phyloP scores from a whole-genome alignment of 2,888 invertebrate species.

The Notodonta dromedarius region DNA sequence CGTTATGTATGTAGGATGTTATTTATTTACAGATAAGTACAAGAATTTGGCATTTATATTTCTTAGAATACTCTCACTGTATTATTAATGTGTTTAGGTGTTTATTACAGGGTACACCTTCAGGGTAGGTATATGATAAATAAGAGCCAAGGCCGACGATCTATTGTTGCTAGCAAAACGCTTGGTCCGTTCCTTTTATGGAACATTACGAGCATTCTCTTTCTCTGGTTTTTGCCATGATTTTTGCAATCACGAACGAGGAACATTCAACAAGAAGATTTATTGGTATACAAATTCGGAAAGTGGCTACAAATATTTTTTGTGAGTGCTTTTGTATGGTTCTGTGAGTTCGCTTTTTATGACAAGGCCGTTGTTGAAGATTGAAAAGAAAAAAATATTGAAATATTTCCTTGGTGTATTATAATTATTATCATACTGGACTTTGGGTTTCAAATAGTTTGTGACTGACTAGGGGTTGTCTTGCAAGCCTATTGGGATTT shows the following conservation, averaged over 20 bases:
- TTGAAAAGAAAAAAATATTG: not conserved
- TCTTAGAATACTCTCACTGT: not conserved
- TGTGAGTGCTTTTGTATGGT: constrained; percentile 17
- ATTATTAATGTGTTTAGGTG: constrained; percentile 14
- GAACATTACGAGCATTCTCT: constrained; percentile 48
- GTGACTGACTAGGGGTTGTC: no score
- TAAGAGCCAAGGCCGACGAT: not conserved
- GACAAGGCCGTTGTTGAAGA: not conserved
- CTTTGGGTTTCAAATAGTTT: no score
- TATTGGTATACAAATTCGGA: constrained; percentile 43
- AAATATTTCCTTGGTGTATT: no score
- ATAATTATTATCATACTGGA: no score
- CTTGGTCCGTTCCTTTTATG: constrained; percentile 10
- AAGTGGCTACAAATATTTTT: constrained; percentile 34
- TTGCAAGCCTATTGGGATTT: no score
- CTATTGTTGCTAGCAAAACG: not conserved
- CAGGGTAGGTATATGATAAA: not conserved
- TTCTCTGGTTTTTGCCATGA: constrained; percentile 16
- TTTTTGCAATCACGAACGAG: constrained; percentile 40
- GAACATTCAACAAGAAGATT: constrained; percentile 39
- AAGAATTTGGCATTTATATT: no score
- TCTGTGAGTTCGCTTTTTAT: constrained; percentile 1
- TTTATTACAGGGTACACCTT: not conserved
- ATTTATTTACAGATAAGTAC: no score
- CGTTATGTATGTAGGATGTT: no score